phyloP scores from a whole-genome alignment of 2,113 vertebrate genomes.

The Alaudala cheleensis region DNA sequence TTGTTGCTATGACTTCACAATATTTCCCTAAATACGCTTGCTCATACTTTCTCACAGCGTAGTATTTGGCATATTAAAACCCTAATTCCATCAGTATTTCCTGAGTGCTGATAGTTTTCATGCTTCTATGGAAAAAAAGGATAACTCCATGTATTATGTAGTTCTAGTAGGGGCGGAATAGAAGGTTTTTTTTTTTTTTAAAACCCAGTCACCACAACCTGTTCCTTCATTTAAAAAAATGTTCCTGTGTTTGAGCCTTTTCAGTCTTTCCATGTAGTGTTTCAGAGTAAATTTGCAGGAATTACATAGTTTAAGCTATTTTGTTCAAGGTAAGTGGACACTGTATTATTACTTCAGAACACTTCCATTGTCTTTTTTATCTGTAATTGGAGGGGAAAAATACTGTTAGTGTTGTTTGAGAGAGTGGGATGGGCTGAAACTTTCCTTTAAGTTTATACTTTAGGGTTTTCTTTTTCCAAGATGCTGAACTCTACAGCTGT shows the following conservation, averaged over 20 bases:
- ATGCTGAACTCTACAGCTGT: neutral
- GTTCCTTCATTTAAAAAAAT: neutral
- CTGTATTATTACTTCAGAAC: neutral
- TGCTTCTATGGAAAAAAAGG: slow-evolving; percentile 15
- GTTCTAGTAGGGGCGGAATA: neutral
- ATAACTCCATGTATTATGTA: neutral
- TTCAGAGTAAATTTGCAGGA: neutral
- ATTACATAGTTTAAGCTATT: neutral
- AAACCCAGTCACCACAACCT: neutral
- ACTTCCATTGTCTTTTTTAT: neutral
- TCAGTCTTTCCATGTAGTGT: neutral
- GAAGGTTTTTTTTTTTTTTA: neutral
- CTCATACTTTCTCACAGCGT: slow-evolving; percentile 69
- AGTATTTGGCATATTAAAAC: slow-evolving; percentile 3
- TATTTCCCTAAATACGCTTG: slow-evolving; percentile 72
- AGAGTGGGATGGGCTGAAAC: neutral
- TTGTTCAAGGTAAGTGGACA: neutral
- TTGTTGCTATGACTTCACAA: slow-evolving; percentile 78
- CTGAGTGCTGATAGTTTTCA: slow-evolving; percentile 2
- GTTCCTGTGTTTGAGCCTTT: neutral
- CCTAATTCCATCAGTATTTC: slow-evolving; percentile 40
- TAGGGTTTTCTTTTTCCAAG: neutral
- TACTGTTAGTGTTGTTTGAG: neutral
- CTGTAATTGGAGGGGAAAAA: neutral
- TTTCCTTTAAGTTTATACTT: neutral